Evolutionary conservation across 2,113 vertebrate genomes (phyloP).

Genomic region (Galbula dea): DNA sequence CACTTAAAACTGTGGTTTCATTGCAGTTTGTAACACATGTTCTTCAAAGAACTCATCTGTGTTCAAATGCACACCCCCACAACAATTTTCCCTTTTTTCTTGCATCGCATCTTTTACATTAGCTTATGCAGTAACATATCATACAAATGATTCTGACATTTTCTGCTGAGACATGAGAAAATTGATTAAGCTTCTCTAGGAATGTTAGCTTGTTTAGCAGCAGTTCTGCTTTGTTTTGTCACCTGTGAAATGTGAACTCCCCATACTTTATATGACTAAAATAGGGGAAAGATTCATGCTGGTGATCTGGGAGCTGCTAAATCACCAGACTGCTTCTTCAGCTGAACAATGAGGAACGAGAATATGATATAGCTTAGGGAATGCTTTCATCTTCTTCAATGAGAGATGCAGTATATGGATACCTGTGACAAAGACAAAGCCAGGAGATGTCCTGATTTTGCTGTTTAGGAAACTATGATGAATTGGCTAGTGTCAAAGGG

Average conservation of each 20-base stretch:
- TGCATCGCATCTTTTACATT: neutral
- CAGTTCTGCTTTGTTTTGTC: neutral
- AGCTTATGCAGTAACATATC: neutral
- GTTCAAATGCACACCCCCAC: neutral
- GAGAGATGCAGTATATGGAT: neutral
- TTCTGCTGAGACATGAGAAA: neutral
- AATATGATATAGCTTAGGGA: neutral
- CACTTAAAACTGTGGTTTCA: neutral
- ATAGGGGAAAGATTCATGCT: neutral
- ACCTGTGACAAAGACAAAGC: neutral
- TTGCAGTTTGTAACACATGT: neutral
- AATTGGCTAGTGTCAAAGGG: neutral
- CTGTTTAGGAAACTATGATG: neutral
- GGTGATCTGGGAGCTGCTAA: neutral
- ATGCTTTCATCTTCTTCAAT: neutral
- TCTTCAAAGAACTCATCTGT: neutral
- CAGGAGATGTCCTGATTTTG: neutral
- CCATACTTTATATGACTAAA: neutral
- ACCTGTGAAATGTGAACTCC: neutral
- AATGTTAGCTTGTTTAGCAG: neutral
- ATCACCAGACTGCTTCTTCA: neutral
- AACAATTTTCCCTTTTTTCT: neutral
- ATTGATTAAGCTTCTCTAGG: neutral
- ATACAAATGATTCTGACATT: neutral
- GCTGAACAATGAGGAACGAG: accelerated